These are phyloP conservation scores for Garra rufa DNA, from an alignment of 2,113 vertebrate genomes.

Conservation along the genomic window DNA sequence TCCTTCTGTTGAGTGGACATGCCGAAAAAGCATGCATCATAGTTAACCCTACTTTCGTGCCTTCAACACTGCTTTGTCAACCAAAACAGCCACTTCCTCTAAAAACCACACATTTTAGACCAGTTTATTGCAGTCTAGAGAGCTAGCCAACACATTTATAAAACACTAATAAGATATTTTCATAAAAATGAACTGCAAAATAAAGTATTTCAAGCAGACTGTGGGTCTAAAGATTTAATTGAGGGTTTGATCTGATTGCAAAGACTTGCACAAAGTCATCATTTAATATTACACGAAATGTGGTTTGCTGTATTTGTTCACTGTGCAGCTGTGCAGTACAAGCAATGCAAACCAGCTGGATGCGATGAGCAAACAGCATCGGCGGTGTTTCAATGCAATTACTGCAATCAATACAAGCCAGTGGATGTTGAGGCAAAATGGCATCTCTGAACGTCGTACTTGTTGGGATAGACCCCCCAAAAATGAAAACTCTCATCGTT, in stretches of 20 bases:
- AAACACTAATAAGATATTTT: not conserved
- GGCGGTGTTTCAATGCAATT: not conserved
- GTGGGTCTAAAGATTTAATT: not conserved
- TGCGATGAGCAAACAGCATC: not conserved
- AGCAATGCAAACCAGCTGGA: not conserved
- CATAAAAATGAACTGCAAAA: not conserved
- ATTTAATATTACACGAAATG: not conserved
- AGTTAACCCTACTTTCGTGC: not conserved
- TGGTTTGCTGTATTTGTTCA: not conserved
- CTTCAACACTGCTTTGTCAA: not conserved
- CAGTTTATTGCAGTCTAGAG: constrained; percentile 8
- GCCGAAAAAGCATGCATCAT: not conserved
- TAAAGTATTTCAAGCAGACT: not conserved
- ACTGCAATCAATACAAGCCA: not conserved
- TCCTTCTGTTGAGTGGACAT: not conserved
- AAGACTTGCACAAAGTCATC: constrained; percentile 20
- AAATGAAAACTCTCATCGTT: not conserved
- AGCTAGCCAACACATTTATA: not conserved
- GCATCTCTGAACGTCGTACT: not conserved
- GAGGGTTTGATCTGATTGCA: not conserved
- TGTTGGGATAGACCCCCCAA: not conserved
- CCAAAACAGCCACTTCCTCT: not conserved
- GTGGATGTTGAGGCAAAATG: not conserved
- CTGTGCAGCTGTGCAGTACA: not conserved
- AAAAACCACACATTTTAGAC: not conserved